Evolutionary conservation across 1,140 invertebrate species (phyloP).

Genomic region (Drosophila sp.): DNA sequence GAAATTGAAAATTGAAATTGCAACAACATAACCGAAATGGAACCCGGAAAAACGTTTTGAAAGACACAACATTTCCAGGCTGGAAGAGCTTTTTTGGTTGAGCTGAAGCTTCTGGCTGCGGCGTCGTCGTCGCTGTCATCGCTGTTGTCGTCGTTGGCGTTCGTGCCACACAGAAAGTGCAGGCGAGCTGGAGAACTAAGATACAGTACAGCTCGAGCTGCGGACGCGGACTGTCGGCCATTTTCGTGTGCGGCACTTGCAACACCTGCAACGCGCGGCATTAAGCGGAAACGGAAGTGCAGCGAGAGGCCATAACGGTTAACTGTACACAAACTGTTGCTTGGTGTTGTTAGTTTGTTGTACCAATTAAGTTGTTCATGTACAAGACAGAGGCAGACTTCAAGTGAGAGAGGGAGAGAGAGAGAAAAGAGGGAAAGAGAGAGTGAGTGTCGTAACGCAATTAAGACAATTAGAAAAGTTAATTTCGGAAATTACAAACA

Average conservation of each 20-base stretch:
- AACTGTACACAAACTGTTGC: constrained; percentile 76
- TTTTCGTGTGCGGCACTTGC: constrained; percentile 37
- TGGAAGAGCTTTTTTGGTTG: constrained; percentile 39
- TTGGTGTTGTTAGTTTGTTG: constrained; percentile 28
- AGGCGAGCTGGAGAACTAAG: constrained; percentile 25
- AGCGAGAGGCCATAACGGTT: constrained; percentile 19
- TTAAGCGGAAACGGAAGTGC: constrained; percentile 76
- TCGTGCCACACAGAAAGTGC: constrained; percentile 39
- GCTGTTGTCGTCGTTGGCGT: neutral
- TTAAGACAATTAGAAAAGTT: constrained; percentile 75
- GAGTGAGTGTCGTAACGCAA: constrained; percentile 44
- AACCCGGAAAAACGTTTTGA: neutral
- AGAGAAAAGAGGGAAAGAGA: neutral
- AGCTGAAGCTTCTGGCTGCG: constrained; percentile 38
- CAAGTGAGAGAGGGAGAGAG: neutral
- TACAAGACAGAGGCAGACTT: neutral
- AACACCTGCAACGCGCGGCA: constrained; percentile 25
- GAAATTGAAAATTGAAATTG: neutral
- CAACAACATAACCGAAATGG: neutral
- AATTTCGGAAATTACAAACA: constrained; percentile 47
- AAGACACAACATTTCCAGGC: constrained; percentile 25
- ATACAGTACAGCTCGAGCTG: constrained; percentile 76
- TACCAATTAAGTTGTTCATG: neutral
- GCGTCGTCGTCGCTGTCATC: neutral
- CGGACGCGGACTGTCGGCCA: constrained; percentile 61